Base-by-base conservation (phyloP, 2,113 vertebrate genomes). In the Ceyx cyanopectus region DNA sequence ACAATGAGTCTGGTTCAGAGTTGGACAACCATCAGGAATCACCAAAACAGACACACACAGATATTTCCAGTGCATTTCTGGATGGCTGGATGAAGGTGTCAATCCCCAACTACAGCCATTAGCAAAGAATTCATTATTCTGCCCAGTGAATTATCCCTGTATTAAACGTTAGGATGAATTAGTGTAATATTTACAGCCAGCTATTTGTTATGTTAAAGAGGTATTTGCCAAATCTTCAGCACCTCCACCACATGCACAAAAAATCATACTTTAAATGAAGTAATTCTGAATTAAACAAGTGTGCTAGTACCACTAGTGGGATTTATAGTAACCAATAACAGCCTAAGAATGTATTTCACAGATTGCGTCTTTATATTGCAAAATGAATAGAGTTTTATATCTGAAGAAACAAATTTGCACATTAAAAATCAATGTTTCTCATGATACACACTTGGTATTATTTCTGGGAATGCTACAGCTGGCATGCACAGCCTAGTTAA, bases 371-470 rank as follows among this genome's bases (percentile, higher is more conserved):
- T 96, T 94, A 95, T 96, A 96, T 95, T 97, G 92, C 83, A 92
- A 96, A 98, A 96, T 97, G 91, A 97, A 95, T 96, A 97, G 91
- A 87, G 93, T 96, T 97, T 97, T 97, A 85, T 96, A 96, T 97
- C 93, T 95, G 82, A 97, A 97, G 91, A 97, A 97, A 98, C 81
- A 98, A 97, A 97, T 96, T 85, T 96, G 89, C 82, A 94, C 91
- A 97, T 97, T 98, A 96, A 97, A 96, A 95, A 96, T 94, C 93
- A 96, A 93, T 97, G 93, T 94, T 97, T 96, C 96, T 97, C 94
- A 93, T 97, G 96, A 97, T 90, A 94, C 93, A 96, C 81, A 88
- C 95, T 97, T 96, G 94, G 80, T 97, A 96, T 95, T 97, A 95
- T 97, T 97, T 96, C 96, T 97, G 93, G 95, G 97, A 97, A 96